phyloP scores from a whole-genome alignment of 2,797 vertebrate species.

The Lacerta viridis region DNA sequence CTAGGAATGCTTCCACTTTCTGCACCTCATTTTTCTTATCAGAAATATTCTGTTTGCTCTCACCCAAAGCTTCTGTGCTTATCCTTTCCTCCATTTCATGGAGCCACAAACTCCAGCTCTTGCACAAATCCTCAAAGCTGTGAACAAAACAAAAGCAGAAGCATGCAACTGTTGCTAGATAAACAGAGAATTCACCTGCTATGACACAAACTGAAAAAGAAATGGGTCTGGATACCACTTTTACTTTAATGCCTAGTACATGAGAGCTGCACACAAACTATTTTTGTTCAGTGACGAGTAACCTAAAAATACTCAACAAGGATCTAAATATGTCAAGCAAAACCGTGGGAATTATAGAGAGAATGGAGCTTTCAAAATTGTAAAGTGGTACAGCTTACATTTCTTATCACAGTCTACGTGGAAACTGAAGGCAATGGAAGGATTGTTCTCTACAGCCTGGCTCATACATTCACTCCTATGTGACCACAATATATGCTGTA shows the following conservation, averaged over 20 bases:
- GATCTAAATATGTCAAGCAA: constrained; percentile 70
- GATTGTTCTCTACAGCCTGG: background rate
- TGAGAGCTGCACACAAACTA: constrained; percentile 41
- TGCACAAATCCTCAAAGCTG: constrained; percentile 92
- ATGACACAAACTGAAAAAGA: constrained; percentile 1
- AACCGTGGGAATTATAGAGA: constrained; percentile 67
- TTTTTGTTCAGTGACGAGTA: constrained; percentile 56
- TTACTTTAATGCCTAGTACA: background rate
- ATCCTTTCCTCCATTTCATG: constrained; percentile 91
- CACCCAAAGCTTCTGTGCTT: constrained; percentile 88
- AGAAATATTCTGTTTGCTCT: constrained; percentile 85
- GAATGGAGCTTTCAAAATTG: constrained; percentile 59
- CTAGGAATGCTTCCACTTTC: constrained; percentile 92
- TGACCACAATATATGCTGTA: background rate
- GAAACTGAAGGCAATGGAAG: constrained; percentile 10
- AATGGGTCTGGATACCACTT: constrained; percentile 34
- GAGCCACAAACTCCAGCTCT: constrained; percentile 91
- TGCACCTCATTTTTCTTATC: constrained; percentile 91
- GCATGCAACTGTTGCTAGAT: constrained; percentile 36
- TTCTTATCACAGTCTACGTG: constrained; percentile 34
- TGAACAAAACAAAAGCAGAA: constrained; percentile 37
- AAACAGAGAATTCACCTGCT: constrained; percentile 36
- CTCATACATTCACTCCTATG: background rate
- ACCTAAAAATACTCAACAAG: constrained; percentile 74
- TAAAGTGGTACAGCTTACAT: constrained; percentile 63